These are phyloP conservation scores for Callopanchax toddi DNA, from an alignment of 2,113 vertebrate genomes.

Conservation along the genomic window DNA sequence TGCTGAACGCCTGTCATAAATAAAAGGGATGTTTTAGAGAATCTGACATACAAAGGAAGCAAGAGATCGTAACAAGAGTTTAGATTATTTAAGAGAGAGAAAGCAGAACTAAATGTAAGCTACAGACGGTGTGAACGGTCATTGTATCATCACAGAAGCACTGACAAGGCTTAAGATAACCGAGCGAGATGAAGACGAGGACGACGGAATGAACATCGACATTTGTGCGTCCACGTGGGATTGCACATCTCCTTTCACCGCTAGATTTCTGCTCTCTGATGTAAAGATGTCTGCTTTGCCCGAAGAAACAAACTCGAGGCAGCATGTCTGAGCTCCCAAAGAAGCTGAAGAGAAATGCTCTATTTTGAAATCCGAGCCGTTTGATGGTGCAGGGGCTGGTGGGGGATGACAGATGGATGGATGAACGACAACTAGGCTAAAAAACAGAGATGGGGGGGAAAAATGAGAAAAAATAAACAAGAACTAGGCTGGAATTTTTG, in stretches of 20 bases:
- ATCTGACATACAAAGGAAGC: constrained; percentile 16
- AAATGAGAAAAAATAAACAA: constrained; percentile 1
- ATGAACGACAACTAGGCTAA: constrained; percentile 46
- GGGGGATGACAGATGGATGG: constrained; percentile 53
- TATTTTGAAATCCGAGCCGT: constrained; percentile 72
- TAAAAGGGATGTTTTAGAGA: constrained; percentile 31
- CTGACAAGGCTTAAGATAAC: constrained; percentile 34
- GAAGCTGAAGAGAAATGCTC: constrained; percentile 45
- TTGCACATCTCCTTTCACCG: constrained; percentile 19
- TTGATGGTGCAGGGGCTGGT: constrained; percentile 67
- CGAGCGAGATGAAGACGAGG: constrained; percentile 24
- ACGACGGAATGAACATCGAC: constrained; percentile 27
- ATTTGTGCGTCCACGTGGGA: constrained; percentile 34
- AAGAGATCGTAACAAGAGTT: constrained; percentile 28
- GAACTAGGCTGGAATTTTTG: constrained; percentile 14
- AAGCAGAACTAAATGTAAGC: constrained; percentile 20
- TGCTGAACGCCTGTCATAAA: constrained; percentile 28
- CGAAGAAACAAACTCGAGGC: constrained; percentile 32
- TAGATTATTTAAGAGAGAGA: constrained; percentile 54
- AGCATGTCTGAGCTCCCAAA: constrained; percentile 22
- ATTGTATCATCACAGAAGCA: constrained; percentile 38
- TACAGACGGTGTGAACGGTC: constrained; percentile 17
- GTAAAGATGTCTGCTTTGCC: constrained; percentile 24
- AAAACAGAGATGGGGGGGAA: constrained; percentile 23
- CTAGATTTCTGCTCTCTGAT: constrained; percentile 20